These are phyloP conservation scores for Tuberolachnus salignus DNA, from an alignment of 2,888 invertebrate genomes.

Conservation along the genomic window DNA sequence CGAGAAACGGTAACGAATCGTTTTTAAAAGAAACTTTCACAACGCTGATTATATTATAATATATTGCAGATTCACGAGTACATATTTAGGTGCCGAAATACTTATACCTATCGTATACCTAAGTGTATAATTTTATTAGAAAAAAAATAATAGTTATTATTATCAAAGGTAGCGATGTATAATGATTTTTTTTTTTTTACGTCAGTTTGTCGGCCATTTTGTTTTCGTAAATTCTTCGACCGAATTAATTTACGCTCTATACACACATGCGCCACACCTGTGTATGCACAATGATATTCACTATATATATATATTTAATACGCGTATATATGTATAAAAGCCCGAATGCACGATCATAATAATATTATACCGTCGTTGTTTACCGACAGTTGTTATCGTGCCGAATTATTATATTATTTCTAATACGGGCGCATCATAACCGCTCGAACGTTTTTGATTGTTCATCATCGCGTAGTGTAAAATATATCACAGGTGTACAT, in stretches of 20 bases:
- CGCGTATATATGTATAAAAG: background rate
- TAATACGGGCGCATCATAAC: no score
- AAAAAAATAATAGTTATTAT: no score
- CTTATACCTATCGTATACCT: no score
- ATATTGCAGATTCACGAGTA: no score
- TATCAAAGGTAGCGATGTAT: no score
- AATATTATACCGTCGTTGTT: background rate
- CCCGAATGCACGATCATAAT: background rate
- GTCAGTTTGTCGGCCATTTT: slow-evolving; percentile 29
- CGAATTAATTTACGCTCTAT: slow-evolving; percentile 35
- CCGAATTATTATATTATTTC: background rate
- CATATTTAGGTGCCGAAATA: no score
- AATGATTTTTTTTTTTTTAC: no score
- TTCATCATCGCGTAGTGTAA: background rate
- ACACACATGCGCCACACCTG: slow-evolving; percentile 38
- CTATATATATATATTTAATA: background rate
- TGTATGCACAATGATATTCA: slow-evolving; percentile 31
- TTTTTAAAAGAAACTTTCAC: no score
- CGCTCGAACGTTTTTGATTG: background rate
- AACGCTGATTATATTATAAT: no score
- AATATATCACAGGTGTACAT: background rate
- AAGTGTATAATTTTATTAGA: no score
- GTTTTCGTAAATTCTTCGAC: slow-evolving; percentile 21
- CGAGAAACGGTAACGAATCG: no score
- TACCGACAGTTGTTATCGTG: slow-evolving; percentile 7